phyloP scores from a whole-genome alignment of 1,140 invertebrate genomes.

The Thereuonema tuberculata region DNA sequence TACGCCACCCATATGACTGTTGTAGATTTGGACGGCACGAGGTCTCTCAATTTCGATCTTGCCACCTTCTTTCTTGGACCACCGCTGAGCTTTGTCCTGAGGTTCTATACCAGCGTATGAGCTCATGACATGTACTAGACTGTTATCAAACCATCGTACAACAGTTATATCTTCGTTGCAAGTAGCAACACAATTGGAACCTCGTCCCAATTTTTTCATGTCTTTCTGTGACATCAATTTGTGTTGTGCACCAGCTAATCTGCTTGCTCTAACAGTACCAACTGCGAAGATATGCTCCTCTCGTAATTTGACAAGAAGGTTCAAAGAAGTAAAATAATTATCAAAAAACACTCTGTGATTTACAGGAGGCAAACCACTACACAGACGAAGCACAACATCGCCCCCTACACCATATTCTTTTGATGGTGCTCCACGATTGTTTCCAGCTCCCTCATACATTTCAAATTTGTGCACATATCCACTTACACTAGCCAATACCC shows the following conservation, averaged over 20 bases:
- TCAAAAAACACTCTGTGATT: slow-evolving; percentile 21
- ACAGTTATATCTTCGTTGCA: neutral
- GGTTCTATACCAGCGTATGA: neutral
- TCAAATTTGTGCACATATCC: slow-evolving; percentile 19
- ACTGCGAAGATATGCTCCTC: slow-evolving; percentile 11
- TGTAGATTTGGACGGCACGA: slow-evolving; percentile 33
- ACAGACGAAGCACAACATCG: slow-evolving; percentile 17
- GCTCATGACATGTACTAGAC: neutral
- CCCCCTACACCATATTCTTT: slow-evolving; percentile 14
- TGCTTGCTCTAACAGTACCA: slow-evolving; percentile 12
- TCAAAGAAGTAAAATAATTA: slow-evolving; percentile 19
- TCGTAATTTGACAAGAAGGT: slow-evolving; percentile 13
- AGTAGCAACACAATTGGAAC: neutral
- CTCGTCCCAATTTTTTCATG: neutral
- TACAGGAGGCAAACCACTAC: slow-evolving; percentile 10
- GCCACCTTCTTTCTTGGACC: neutral
- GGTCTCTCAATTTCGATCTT: slow-evolving; percentile 26
- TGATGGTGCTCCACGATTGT: slow-evolving; percentile 1
- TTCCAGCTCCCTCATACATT: slow-evolving; percentile 17
- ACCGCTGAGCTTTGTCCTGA: neutral
- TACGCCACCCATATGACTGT: slow-evolving; percentile 36
- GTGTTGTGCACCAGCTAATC: neutral
- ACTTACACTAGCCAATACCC: slow-evolving; percentile 6
- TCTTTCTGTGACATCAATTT: neutral
- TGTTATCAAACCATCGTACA: neutral